phyloP scores from a whole-genome alignment of 2,113 vertebrate species.

The Etheostoma cragini region DNA sequence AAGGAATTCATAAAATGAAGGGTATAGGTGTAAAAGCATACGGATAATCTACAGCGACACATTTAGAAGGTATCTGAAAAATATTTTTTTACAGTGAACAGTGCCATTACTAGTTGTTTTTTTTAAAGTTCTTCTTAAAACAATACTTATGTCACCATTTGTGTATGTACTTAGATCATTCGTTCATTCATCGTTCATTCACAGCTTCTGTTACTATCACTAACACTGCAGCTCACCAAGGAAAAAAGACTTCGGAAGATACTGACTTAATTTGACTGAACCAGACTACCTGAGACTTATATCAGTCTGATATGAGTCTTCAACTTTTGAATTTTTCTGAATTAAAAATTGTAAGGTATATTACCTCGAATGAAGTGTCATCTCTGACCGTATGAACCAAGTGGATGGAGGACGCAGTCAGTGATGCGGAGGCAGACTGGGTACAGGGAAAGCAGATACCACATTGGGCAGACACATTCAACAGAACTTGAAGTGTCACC shows the following conservation, averaged over 20 bases:
- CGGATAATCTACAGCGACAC: not conserved
- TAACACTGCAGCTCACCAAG: not conserved
- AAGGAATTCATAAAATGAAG: conserved; percentile 16
- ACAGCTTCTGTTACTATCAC: not conserved
- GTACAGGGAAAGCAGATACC: conserved; percentile 87
- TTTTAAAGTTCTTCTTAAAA: not conserved
- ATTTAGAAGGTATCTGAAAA: not conserved
- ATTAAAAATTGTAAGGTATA: not conserved
- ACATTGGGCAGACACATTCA: conserved; percentile 89
- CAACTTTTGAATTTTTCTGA: not conserved
- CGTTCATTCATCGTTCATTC: not conserved
- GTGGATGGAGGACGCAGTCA: conserved; percentile 74
- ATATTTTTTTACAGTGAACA: not conserved
- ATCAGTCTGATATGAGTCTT: not conserved
- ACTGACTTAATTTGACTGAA: not conserved
- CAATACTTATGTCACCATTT: not conserved
- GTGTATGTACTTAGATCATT: not conserved
- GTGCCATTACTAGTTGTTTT: not conserved
- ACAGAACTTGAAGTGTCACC: conserved; percentile 87
- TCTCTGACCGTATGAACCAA: conserved; percentile 89
- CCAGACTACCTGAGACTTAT: not conserved
- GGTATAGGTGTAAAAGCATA: not conserved
- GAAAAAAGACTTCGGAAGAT: not conserved
- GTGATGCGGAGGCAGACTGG: conserved; percentile 61
- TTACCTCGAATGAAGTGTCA: conserved; percentile 83